Conservation (phyloP, 2,888 invertebrate species). For the Thymelicus sylvestris region DNA sequence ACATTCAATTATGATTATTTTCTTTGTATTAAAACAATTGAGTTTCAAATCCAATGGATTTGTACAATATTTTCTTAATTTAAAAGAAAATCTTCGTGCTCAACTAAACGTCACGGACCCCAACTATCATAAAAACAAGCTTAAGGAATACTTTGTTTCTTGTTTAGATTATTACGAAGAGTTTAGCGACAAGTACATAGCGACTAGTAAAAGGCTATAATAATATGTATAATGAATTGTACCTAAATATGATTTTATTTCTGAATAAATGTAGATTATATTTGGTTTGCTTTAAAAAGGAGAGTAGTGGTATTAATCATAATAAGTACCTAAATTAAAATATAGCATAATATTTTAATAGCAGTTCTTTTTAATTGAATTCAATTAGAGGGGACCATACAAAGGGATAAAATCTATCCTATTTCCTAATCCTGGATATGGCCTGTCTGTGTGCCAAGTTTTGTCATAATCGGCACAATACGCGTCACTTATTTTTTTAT, state of each 20-base stretch:
- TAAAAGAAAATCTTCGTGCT: slow-evolving; percentile 25
- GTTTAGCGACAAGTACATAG: no score
- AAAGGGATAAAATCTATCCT: no score
- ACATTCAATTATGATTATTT: background rate
- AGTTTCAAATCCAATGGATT: slow-evolving; percentile 10
- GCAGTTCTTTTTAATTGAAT: no score
- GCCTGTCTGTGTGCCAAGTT: no score
- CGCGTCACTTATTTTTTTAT: no score
- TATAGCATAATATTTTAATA: no score
- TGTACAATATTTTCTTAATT: background rate
- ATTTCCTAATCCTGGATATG: no score
- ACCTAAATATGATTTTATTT: slow-evolving; percentile 16
- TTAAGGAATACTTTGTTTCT: slow-evolving; percentile 15
- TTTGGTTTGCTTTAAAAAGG: no score
- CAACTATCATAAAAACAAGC: slow-evolving; percentile 28
- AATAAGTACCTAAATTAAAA: no score
- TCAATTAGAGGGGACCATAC: no score
- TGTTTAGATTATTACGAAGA: slow-evolving; percentile 18
- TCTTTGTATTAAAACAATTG: background rate
- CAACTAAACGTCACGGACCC: slow-evolving; percentile 22
- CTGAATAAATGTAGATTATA: background rate
- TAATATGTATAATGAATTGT: background rate
- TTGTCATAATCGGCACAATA: no score
- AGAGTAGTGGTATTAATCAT: no score
- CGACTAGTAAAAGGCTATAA: background rate